A percentile compares a stretch with the other conserved stretches of the same genome.
Evolutionary conservation across 2,113 vertebrate genomes (phyloP).

Genomic region (Erpornis zantholeuca): DNA sequence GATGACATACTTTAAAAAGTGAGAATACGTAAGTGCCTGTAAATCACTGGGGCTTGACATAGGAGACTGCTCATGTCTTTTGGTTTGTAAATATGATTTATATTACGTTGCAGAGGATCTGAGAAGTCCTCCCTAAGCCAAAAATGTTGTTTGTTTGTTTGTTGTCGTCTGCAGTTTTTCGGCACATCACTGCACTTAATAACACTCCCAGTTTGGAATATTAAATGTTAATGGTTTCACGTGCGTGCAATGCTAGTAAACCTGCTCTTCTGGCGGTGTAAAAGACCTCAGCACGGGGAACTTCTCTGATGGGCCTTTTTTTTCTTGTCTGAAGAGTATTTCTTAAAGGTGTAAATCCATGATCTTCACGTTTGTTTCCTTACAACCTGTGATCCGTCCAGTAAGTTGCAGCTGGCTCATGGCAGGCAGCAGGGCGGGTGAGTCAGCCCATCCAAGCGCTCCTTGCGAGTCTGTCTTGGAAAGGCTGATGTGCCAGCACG

Average conservation of each 20-base stretch:
- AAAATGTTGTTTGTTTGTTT: too few species aligned
- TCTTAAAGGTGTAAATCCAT: neutral
- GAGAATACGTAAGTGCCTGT: neutral
- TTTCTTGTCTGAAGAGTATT: neutral
- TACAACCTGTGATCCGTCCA: neutral
- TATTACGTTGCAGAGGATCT: neutral
- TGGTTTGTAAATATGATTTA: conserved; percentile 27
- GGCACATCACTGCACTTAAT: neutral
- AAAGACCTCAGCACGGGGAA: neutral
- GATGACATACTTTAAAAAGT: neutral
- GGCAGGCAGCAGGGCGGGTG: neutral
- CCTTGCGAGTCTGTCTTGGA: rapidly evolving
- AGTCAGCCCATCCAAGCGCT: neutral
- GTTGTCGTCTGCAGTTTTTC: neutral
- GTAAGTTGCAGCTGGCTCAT: neutral
- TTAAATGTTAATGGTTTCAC: neutral
- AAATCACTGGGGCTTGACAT: conserved; percentile 3
- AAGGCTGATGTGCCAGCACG: neutral
- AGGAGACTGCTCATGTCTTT: neutral
- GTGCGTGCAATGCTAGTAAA: neutral
- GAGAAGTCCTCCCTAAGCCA: neutral
- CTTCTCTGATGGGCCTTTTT: neutral
- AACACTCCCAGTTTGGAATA: neutral
- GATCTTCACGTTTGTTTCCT: neutral
- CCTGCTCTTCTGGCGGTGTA: neutral